Percentiles rank a stretch among this genome's conserved stretches.
These are phyloP conservation scores for Aurelia aurita complex sp. Pacific DNA, from an alignment of 30 jellyfish, hydroid and myxozoan genomes.

Conservation along the genomic window DNA sequence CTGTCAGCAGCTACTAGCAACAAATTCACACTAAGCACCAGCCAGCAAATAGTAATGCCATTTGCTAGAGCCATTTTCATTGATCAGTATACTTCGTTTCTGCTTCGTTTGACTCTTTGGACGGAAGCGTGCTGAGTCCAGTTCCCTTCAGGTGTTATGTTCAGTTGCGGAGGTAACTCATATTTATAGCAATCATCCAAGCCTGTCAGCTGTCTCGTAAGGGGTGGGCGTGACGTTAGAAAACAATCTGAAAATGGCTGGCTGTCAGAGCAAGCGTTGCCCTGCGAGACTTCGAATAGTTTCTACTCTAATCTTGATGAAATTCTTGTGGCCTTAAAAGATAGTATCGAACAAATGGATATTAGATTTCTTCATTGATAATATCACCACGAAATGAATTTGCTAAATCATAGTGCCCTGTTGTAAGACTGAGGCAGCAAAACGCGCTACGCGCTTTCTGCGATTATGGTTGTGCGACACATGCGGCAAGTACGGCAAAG, in stretches of 20 bases:
- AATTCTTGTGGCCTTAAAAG: slow-evolving; percentile 15
- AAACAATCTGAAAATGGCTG: slow-evolving; percentile 1
- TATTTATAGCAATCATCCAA: slow-evolving; percentile 31
- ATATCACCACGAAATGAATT: slow-evolving; percentile 1
- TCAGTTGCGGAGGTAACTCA: background rate
- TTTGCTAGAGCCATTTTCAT: background rate
- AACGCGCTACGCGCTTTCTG: no score
- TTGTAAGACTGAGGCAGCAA: no score
- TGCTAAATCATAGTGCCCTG: no score
- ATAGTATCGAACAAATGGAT: background rate
- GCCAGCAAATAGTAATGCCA: background rate
- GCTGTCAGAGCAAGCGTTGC: background rate
- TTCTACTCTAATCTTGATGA: slow-evolving; percentile 6
- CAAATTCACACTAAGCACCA: background rate
- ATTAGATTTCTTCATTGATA: background rate
- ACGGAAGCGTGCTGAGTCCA: background rate
- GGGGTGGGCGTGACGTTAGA: slow-evolving; percentile 54
- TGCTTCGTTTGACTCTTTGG: background rate
- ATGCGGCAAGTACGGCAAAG: no score
- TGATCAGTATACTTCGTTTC: no score
- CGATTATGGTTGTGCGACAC: no score
- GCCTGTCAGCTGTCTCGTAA: slow-evolving; percentile 39
- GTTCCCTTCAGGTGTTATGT: background rate
- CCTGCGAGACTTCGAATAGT: slow-evolving; percentile 23
- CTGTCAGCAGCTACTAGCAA: background rate